Evolutionary conservation across 2,113 vertebrate genomes (phyloP), one percentile per base, ranked within the genome.

Genomic region (Triplophysa rosa): DNA sequence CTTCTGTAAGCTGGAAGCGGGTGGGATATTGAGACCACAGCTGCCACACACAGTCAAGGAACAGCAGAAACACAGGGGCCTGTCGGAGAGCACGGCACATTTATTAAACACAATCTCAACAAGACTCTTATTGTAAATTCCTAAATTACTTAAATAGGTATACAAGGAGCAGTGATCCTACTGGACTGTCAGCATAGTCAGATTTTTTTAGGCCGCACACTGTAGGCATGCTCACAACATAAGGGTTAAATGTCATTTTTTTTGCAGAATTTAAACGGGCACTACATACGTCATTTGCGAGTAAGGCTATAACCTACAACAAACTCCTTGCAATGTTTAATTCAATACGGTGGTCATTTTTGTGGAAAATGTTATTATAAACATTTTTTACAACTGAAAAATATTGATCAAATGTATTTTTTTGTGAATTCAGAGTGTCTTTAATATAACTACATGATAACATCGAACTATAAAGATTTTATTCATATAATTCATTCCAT

Each of bases 1-100:
- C 91, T 69, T 95, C 95, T 0, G 95, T 97, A 86, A 98, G 94
- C 89, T 97, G 94, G 74, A 98, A 99, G 26, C 91, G 86, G 0
- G 89, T 88, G 0, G 96, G 95, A 84, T 93, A 95, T 79, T 98
- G 97, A 54, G 91, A 89, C 83, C 95, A 87, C 54, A 98, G 90
- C 90, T 99, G 97, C 97, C 97, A 98, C 2, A 94, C 89, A 10
- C 97, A 98, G 78, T 99, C 96, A 83, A 99, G 92, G 89, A 98
- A 98, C 0, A 99, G 93, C 85, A 96, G 90, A 87, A 99, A 98
- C 77, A 98, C 92, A 0, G 97, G 95, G 0, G 96, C 93, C 97
- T 99, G 87, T 21, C 40, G 63, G 58, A 67, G 4, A 24, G 12
- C 62, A 54, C 47, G n/a, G 52, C 33, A 33, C 26, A 54, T 7